Evolutionary conservation across 2,797 vertebrate species (phyloP).

Genomic region (Semotilus atromaculatus): DNA sequence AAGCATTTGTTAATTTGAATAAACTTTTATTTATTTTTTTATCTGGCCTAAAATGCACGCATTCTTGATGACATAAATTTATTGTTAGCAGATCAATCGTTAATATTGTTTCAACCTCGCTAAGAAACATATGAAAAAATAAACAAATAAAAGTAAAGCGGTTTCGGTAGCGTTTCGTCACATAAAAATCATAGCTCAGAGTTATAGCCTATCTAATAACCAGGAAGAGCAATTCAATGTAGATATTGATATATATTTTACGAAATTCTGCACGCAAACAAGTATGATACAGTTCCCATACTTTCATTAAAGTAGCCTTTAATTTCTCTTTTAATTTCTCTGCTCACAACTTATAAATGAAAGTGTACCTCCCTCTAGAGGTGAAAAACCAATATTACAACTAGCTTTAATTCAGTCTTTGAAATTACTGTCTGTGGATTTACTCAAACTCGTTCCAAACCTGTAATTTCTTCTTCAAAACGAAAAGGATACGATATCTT

Average conservation of each 20-base stretch:
- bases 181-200: background rate
- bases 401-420: background rate
- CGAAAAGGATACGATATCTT: background rate
- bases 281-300: background rate
- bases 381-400: background rate
- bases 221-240: background rate
- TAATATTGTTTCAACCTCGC: background rate
- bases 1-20: background rate
- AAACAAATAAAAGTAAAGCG: background rate
- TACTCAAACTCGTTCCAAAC: background rate
- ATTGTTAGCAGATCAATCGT: background rate
- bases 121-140: background rate
- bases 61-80: background rate
- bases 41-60: background rate
- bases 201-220: background rate
- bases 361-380: background rate
- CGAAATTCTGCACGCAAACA: background rate
- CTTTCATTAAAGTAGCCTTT: background rate
- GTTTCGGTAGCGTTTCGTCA: background rate
- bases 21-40: background rate
- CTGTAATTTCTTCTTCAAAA: background rate
- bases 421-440: background rate
- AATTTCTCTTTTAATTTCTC: background rate
- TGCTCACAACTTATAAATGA: background rate
- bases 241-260: background rate